Conservation (phyloP, 2,888 invertebrate species). For the Trachelus troglodyta region DNA sequence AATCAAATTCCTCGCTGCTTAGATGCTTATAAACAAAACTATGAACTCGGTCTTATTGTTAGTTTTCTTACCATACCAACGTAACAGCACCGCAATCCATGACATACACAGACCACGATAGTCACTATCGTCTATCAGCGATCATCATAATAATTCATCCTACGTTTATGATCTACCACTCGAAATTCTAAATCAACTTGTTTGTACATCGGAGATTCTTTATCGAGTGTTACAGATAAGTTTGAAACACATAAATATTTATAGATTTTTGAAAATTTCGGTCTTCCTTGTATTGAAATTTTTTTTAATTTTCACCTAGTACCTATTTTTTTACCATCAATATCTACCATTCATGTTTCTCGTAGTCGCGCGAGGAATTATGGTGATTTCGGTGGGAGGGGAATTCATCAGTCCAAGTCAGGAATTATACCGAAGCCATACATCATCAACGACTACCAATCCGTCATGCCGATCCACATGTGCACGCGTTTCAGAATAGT, state of each 20-base stretch:
- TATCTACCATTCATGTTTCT: background rate
- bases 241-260: too few species aligned
- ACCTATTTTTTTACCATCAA: background rate
- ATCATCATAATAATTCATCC: background rate
- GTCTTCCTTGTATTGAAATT: background rate
- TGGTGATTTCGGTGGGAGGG: slow-evolving; percentile 39
- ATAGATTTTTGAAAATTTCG: background rate
- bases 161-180: background rate
- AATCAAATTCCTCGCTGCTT: slow-evolving; percentile 52
- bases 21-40: slow-evolving; percentile 48
- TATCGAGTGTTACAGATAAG: background rate
- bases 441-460: slow-evolving; percentile 60
- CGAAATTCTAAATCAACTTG: background rate
- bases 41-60: background rate
- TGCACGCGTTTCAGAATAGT: slow-evolving; percentile 48
- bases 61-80: background rate
- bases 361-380: slow-evolving; percentile 32
- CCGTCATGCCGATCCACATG: slow-evolving; percentile 59
- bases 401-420: slow-evolving; percentile 63
- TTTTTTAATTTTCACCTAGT: background rate
- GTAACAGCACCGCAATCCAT: background rate
- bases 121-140: background rate
- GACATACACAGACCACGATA: background rate
- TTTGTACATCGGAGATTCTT: background rate
- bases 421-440: slow-evolving; percentile 63